Percentiles rank a stretch among this genome's conserved stretches.
phyloP scores from a whole-genome alignment of 1,140 invertebrate genomes.

The Nautilus pompilius region DNA sequence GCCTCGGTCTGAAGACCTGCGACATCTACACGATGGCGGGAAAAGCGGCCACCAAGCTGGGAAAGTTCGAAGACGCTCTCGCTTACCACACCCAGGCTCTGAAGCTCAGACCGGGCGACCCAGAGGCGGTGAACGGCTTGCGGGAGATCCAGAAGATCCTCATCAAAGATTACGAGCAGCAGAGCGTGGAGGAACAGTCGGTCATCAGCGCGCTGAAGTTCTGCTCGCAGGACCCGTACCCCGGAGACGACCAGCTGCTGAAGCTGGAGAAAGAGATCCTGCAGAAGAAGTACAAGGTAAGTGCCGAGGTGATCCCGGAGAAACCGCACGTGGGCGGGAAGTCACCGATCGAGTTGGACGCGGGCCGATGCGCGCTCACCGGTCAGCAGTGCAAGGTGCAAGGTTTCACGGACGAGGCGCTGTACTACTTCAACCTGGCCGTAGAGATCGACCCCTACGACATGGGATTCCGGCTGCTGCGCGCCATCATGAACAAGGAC shows the following conservation, averaged over 20 bases:
- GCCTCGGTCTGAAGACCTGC: neutral
- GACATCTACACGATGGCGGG: neutral
- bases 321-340: slow-evolving; percentile 2
- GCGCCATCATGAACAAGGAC: slow-evolving; percentile 27
- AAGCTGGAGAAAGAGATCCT: slow-evolving; percentile 41
- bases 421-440: slow-evolving; percentile 25
- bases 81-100: slow-evolving; percentile 26
- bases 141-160: slow-evolving; percentile 27
- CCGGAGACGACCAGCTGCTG: slow-evolving; percentile 40
- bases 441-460: slow-evolving; percentile 31
- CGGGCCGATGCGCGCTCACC: slow-evolving; percentile 20
- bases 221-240: slow-evolving; percentile 40
- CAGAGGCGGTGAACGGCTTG: slow-evolving; percentile 23
- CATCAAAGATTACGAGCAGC: slow-evolving; percentile 23
- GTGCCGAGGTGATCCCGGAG: slow-evolving; percentile 2
- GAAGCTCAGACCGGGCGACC: slow-evolving; percentile 25
- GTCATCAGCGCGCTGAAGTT: slow-evolving; percentile 39
- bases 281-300: slow-evolving; percentile 35
- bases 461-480: slow-evolving; percentile 28
- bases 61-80: slow-evolving; percentile 23
- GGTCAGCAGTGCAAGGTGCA: slow-evolving; percentile 18
- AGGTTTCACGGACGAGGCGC: slow-evolving; percentile 18
- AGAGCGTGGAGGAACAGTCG: slow-evolving; percentile 16
- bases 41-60: slow-evolving; percentile 15
- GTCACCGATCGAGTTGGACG: slow-evolving; percentile 13